Percentiles rank a stretch among this genome's conserved stretches.
Conservation (phyloP, 2,113 vertebrate genomes). For the Prochilodus magdalenae region DNA sequence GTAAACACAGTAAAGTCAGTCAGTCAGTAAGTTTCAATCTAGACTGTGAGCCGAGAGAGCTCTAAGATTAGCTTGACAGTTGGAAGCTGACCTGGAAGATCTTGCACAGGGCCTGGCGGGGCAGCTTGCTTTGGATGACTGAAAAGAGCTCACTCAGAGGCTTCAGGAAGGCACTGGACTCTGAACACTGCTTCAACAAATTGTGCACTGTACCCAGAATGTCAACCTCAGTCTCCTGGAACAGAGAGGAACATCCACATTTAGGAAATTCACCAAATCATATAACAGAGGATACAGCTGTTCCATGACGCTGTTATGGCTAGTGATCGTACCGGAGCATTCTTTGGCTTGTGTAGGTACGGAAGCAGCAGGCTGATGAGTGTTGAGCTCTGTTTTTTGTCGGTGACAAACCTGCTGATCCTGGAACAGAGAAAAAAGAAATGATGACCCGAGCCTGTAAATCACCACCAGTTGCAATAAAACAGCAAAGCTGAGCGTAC, state of each 20-base stretch:
- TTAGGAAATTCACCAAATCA: neutral
- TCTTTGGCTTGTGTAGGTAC: conserved; percentile 84
- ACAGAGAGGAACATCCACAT: conserved; percentile 15
- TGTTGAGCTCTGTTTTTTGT: conserved; percentile 88
- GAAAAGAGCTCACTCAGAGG: conserved; percentile 92
- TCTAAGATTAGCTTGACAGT: neutral
- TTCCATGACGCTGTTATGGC: neutral
- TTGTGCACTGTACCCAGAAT: conserved; percentile 93
- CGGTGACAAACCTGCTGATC: conserved; percentile 85
- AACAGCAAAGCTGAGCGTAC: conserved; percentile 73
- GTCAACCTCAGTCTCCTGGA: conserved; percentile 90
- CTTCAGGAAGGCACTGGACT: conserved; percentile 84
- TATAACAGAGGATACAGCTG: neutral
- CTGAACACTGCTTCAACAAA: conserved; percentile 83
- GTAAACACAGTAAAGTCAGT: neutral
- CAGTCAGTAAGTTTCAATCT: neutral
- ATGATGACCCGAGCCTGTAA: neutral
- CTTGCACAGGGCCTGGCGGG: conserved; percentile 85
- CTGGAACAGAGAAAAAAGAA: conserved; percentile 23
- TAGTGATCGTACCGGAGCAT: conserved; percentile 77
- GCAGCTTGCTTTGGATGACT: conserved; percentile 85
- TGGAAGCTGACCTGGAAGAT: conserved; percentile 85
- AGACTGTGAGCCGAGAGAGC: neutral
- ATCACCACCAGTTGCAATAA: neutral
- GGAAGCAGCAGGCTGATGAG: conserved; percentile 89